Conservation (phyloP, 2,113 vertebrate genomes). For the Microcebus murinus region DNA sequence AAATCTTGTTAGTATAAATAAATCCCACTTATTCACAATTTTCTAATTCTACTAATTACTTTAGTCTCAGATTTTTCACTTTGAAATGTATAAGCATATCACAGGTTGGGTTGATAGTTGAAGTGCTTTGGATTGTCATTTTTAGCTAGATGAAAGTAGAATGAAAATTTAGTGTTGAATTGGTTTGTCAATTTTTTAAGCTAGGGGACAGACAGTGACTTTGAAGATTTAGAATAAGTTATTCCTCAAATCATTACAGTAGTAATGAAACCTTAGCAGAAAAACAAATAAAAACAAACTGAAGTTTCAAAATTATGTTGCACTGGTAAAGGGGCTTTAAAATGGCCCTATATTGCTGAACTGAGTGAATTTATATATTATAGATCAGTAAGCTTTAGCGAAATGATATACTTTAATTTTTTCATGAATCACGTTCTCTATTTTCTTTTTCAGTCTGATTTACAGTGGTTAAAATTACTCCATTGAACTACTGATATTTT, state of each 20-base stretch:
- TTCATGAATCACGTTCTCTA: background rate
- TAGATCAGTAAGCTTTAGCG: background rate
- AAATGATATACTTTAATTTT: background rate
- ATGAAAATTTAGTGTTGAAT: background rate
- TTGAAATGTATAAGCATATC: background rate
- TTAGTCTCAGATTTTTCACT: background rate
- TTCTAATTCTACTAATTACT: background rate
- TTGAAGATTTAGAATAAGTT: constrained; percentile 14
- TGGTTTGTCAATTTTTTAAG: background rate
- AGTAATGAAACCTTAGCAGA: background rate
- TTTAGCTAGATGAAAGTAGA: background rate
- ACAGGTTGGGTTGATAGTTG: background rate
- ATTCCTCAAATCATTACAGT: background rate
- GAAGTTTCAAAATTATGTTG: background rate
- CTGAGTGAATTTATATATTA: background rate
- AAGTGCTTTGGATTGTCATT: background rate
- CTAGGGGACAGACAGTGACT: background rate
- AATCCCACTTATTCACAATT: background rate
- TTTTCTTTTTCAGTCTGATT: constrained; percentile 23
- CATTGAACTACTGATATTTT: constrained; percentile 25
- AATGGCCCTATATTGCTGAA: background rate
- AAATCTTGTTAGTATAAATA: background rate
- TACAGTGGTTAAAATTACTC: constrained; percentile 7
- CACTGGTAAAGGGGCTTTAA: background rate
- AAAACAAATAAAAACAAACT: background rate